Evolutionary conservation across 2,113 vertebrate species (phyloP).

Genomic region (Thunnus thynnus): DNA sequence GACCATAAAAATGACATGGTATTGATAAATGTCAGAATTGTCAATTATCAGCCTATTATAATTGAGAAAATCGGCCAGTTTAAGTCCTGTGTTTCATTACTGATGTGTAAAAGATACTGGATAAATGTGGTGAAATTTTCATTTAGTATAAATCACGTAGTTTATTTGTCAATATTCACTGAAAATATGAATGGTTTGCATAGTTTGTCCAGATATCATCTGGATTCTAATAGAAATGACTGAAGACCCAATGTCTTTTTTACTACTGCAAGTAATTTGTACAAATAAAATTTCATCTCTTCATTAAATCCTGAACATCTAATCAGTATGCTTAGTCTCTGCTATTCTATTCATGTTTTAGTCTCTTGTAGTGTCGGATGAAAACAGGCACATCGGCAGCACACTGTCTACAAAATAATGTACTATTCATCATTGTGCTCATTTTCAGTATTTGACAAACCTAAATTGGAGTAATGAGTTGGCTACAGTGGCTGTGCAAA

Average conservation of each 20-base stretch:
- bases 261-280: neutral
- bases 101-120: neutral
- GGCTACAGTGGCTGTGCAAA: neutral
- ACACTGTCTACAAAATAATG: neutral
- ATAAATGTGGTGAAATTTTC: neutral
- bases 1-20: neutral
- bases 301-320: constrained; percentile 8
- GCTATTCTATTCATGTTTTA: constrained; percentile 7
- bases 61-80: neutral
- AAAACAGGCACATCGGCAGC: constrained; percentile 4
- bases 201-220: neutral
- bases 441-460: constrained; percentile 1
- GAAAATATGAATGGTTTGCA: neutral
- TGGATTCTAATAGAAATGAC: neutral
- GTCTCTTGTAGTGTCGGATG: constrained; percentile 17
- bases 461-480: constrained; percentile 5
- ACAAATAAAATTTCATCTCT: neutral
- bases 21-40: neutral
- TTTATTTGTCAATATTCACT: too few species aligned
- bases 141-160: neutral
- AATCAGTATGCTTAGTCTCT: accelerated
- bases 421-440: neutral
- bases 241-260: neutral
- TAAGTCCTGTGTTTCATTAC: neutral
- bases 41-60: neutral